Percentiles rank a stretch among this genome's conserved stretches.
Evolutionary conservation across 2,113 vertebrate genomes (phyloP).

Genomic region (Anseranas semipalmata): DNA sequence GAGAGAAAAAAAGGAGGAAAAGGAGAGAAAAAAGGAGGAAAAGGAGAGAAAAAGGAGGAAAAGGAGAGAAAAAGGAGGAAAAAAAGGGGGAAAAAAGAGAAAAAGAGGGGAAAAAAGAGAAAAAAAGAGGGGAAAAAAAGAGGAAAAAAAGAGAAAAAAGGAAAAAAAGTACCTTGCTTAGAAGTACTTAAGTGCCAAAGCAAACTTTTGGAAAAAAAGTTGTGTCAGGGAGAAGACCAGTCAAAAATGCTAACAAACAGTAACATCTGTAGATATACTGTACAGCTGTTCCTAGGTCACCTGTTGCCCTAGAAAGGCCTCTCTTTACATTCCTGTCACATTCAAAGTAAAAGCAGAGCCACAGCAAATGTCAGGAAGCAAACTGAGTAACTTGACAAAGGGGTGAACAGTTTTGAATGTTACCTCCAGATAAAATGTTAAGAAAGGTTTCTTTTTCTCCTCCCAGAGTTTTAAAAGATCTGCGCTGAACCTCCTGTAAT

Average conservation of each 20-base stretch:
- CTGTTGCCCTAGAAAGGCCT: neutral
- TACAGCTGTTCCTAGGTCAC: neutral
- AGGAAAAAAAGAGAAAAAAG: neutral
- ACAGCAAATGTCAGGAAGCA: neutral
- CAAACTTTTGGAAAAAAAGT: neutral
- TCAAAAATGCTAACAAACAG: neutral
- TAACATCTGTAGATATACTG: neutral
- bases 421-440: neutral
- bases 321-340: neutral
- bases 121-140: too few species aligned
- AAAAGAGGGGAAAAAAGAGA: too few species aligned
- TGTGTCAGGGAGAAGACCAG: neutral
- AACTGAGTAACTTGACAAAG: neutral
- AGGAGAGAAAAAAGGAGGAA: too few species aligned
- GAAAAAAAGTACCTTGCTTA: neutral
- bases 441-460: neutral
- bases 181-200: neutral
- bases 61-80: too few species aligned
- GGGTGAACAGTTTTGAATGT: neutral
- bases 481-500: neutral
- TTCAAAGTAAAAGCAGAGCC: neutral
- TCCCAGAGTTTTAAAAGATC: neutral
- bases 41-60: too few species aligned
- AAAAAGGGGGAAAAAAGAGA: too few species aligned
- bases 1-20: too few species aligned